phyloP scores from a whole-genome alignment of 35 echinoderm and acorn worm species.

The Heliocidaris erythrogramma region DNA sequence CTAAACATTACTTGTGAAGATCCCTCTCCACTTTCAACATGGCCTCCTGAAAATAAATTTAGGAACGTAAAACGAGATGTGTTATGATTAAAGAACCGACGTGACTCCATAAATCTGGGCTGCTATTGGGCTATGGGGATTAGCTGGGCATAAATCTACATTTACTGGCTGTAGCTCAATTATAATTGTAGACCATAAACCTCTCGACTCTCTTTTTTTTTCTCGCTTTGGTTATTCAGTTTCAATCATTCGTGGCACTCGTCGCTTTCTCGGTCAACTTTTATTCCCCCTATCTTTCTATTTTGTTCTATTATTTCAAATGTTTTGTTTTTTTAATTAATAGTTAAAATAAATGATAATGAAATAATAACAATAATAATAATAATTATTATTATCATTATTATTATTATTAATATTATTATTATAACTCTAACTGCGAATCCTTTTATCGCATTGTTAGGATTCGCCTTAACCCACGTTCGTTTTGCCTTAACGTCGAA shows the following conservation, averaged over 20 bases:
- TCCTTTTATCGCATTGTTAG: no score
- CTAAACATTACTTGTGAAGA: neutral
- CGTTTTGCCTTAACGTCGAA: no score
- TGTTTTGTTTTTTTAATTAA: no score
- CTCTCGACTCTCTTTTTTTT: neutral
- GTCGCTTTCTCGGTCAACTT: neutral
- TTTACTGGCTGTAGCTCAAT: neutral
- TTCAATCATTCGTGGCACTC: neutral
- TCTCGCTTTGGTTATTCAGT: neutral
- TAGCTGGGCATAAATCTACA: neutral
- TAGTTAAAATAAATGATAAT: no score
- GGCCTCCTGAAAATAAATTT: neutral
- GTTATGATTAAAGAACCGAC: conserved; percentile 11
- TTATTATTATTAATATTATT: no score
- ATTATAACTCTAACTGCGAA: no score
- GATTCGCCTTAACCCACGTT: no score
- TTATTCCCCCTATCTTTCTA: neutral
- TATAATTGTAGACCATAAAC: neutral
- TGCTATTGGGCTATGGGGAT: conserved; percentile 1
- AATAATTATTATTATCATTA: no score
- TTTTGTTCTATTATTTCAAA: no score
- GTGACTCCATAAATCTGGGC: neutral
- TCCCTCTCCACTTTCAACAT: neutral
- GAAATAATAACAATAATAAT: no score
- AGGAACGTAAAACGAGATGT: neutral